Evolutionary conservation across 2,113 vertebrate species (phyloP).

Genomic region (Microtus oregoni): DNA sequence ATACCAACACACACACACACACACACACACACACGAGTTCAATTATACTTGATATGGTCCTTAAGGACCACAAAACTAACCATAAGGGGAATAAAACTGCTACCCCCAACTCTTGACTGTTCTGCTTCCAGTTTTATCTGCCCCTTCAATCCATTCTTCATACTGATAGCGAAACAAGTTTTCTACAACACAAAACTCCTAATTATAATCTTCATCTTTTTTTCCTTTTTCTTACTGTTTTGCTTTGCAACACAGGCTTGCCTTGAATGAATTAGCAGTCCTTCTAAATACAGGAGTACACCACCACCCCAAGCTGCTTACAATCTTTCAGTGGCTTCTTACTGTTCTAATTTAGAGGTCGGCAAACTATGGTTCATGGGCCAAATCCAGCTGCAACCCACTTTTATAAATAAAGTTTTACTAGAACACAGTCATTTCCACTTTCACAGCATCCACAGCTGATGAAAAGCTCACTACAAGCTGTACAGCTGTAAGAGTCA

Average conservation of each 20-base stretch:
- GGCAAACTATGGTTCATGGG: conserved; percentile 29
- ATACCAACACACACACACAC: background rate
- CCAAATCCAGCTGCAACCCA: conserved; percentile 55
- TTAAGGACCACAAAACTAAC: conserved; percentile 50
- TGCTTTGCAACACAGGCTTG: background rate
- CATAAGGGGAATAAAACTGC: conserved; percentile 29
- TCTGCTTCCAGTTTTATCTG: background rate
- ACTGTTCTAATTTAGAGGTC: conserved; percentile 30
- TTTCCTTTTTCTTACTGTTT: background rate
- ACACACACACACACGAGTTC: background rate
- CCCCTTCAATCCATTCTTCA: conserved; percentile 8
- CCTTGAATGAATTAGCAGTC: background rate
- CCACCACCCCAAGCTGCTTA: background rate
- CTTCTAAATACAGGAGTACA: background rate
- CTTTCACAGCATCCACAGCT: background rate
- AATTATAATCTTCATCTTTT: background rate
- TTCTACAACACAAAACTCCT: conserved; percentile 41
- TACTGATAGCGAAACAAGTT: conserved; percentile 34
- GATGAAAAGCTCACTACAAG: background rate
- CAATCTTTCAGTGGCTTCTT: conserved; percentile 33
- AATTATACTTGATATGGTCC: background rate
- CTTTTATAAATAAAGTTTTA: conserved; percentile 52
- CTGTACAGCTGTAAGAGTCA: background rate
- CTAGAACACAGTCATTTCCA: background rate
- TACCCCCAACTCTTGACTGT: background rate